Base-by-base conservation (phyloP, 2,113 vertebrate genomes). In the Boulengerochromis microlepis region DNA sequence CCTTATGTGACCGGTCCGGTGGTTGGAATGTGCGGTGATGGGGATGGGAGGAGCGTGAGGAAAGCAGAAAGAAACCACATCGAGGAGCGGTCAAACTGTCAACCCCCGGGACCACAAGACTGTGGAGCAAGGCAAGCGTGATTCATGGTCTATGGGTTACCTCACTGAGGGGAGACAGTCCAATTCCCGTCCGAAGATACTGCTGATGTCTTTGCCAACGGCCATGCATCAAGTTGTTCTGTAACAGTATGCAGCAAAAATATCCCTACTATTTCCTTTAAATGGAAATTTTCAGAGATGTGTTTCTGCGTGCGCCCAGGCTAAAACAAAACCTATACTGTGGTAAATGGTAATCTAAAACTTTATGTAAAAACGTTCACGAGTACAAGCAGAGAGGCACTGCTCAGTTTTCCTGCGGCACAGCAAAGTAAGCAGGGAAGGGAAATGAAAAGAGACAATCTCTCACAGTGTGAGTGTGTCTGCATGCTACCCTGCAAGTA, bases 121-220 rank as follows among this genome's bases (percentile, higher is more conserved):
- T 92, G 86, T 87, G 90, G 91, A 94, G 91, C 92, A 93, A 93
- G 92, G 91, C 92, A 92, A 92, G 83, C 66, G n/a, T 94, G 94
- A 95, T 95, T 95, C 94, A 95, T 95, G 86, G 92, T 83, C 83
- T 91, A 93, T 95, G 94, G 94, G 93, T 93, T 93, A 93, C 95
- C 95, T 95, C 94, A 93, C 93, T 57, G 86, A 88, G 87, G 84
- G 80, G 85, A 92, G 87, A 93, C 74, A 84, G 83, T 93, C 92
- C 94, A 94, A 93, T 91, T 94, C 94, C 92, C 57, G 84, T 87
- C 87, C 9, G 89, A 86, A 90, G 89, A 93, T 91, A 90, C 86
- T 90, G 92, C 87, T 92, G 91, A 92, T 89, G 90, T 81, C 24
- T 74, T 45, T 89, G 90, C 93, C 94, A 95, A 87, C 7, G 13